Conservation (phyloP, 2,113 vertebrate genomes). For the Saguinus imperator region DNA sequence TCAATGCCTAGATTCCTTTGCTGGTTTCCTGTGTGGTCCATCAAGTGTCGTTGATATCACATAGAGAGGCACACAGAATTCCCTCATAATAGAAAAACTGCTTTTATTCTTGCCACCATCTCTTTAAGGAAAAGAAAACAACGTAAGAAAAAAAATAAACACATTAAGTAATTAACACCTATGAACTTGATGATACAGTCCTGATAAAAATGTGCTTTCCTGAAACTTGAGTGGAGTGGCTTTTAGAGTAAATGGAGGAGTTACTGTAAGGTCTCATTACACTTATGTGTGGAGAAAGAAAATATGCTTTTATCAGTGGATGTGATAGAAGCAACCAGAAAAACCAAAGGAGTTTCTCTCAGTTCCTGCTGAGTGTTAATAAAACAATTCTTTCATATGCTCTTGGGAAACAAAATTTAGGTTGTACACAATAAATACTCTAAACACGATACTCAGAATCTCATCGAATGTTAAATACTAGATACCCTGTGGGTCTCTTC, state of each 20-base stretch:
- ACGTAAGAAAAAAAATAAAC: not conserved
- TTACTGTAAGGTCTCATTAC: not conserved
- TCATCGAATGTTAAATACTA: not conserved
- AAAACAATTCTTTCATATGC: not conserved
- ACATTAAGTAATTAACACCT: not conserved
- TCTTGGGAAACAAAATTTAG: not conserved
- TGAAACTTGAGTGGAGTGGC: not conserved
- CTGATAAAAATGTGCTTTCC: not conserved
- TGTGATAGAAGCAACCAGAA: not conserved
- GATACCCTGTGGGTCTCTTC: not conserved
- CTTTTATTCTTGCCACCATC: not conserved
- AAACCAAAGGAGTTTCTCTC: not conserved
- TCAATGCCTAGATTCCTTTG: not conserved
- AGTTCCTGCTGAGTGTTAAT: not conserved
- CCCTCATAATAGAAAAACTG: not conserved
- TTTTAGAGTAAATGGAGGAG: not conserved
- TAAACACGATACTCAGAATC: not conserved
- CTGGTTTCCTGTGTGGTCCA: not conserved
- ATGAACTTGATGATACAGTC: not conserved
- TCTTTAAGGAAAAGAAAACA: not conserved
- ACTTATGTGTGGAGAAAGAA: not conserved
- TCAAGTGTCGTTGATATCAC: not conserved
- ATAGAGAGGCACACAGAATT: not conserved
- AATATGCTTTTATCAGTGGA: not conserved
- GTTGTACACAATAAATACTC: not conserved